Percentiles rank a stretch among this genome's conserved stretches.
These are phyloP conservation scores for Enhydra lutris DNA, from an alignment of 2,113 vertebrate genomes.

Conservation along the genomic window DNA sequence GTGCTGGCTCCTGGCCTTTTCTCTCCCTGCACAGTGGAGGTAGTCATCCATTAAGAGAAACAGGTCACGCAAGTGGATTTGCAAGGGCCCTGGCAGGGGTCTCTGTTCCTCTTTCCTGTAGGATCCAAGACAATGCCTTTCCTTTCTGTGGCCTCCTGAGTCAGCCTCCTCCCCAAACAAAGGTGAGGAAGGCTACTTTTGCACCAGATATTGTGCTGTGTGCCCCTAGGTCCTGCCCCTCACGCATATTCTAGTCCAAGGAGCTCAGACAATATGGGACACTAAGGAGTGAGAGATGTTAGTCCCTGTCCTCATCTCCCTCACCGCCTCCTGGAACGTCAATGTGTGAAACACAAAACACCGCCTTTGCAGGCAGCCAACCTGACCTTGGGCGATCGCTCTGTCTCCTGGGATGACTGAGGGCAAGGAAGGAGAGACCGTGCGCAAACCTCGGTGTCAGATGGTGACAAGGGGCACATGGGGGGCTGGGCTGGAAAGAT, in stretches of 20 bases:
- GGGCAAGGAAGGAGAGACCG: not conserved
- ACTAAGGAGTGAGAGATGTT: accelerated
- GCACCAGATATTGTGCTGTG: not conserved
- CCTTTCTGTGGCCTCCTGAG: constrained; percentile 1
- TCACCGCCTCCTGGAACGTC: not conserved
- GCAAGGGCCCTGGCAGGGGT: not conserved
- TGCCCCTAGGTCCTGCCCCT: not conserved
- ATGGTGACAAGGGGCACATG: not conserved
- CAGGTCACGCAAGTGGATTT: not conserved
- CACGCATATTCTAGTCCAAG: not conserved
- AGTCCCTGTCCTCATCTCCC: not conserved
- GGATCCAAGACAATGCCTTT: not conserved
- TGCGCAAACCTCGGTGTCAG: not conserved
- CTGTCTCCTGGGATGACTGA: not conserved
- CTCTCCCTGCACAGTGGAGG: not conserved
- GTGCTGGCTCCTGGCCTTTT: not conserved
- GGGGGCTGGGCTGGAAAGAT: not conserved
- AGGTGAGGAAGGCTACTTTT: not conserved
- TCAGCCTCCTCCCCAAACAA: not conserved
- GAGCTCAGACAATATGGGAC: not conserved
- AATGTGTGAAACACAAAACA: not conserved
- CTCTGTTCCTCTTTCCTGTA: not conserved
- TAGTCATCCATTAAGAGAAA: not conserved
- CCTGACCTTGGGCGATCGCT: not conserved
- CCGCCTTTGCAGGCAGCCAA: not conserved